Evolutionary conservation across 2,888 invertebrate genomes (phyloP), one percentile per base, ranked within the genome.

Genomic region (Microplitis deprimator): DNA sequence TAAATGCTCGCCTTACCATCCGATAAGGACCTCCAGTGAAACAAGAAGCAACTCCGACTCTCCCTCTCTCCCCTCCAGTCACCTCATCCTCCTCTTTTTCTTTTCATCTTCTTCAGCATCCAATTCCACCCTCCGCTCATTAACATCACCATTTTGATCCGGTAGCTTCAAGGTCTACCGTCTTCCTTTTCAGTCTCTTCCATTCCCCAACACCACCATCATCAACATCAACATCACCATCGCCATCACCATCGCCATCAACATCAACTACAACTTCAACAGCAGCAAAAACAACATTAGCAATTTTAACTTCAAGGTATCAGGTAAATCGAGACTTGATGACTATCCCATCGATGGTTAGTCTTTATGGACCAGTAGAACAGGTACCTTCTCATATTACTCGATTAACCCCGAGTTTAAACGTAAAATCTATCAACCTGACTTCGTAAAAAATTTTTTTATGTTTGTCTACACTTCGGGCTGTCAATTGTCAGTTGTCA

Each of bases 1-100:
- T 87, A 88, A 88, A 87, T 87, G 86, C 87, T 87, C 86, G 87
- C 86, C 86, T 86, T 88, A 87, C 87, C 85, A 87, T 86, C 87
- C 85, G 87, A 88, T 87, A 87, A 84, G 84, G 78, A 38, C 38
- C 50, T 50, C 79, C 74, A 79, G 78, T 65, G 68, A 72, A 71
- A 75, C 73, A 79, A 79, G 68, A 72, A 74, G 65, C 73, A 68
- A 64, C 70, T 40, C 29, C 71, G 17, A 77, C 68, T 40, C 79
- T 50, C 10, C 29, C 50, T 4, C 10, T 10, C 50, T 10, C 50
- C 50, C 13, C 8, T 50, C 3, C 50, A 13, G 50, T 13, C 50
- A 13, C 8, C 59, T 69, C 68, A 75, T 69, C 76, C 68, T 39
- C 77, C 67, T 79, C 76, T 79, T 74, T 79, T 80, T 79, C 79